Base-by-base conservation (phyloP, 1,140 invertebrate genomes). In the Cydia fagiglandana region DNA sequence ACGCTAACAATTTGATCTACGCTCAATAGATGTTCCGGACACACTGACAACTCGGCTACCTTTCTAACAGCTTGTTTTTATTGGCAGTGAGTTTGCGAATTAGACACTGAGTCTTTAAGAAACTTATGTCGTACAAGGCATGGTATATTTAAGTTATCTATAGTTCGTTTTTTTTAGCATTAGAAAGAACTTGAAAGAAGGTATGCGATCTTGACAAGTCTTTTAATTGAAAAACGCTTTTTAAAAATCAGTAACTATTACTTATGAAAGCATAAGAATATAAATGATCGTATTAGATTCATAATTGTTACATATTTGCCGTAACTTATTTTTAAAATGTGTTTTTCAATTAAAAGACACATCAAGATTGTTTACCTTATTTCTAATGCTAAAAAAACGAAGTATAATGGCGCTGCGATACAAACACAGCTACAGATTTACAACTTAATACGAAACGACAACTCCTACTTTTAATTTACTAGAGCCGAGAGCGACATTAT, bases 1-100 rank as follows among this genome's bases (percentile, higher is more conserved):
- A 90, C 83, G 76, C 85, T 89, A 90, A 84, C 87, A 90, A 84
- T 76, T 86, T 79, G 84, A 82, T 85, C 83, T 88, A 87, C 76
- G 83, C 83, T 84, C 81, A 80, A 83, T 83, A 83, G 76, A 74
- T 77, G 76, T 53, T 75, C 81, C 80, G 83, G 79, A 81, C 86
- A 83, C 82, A 87, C 81, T 87, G 88, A 86, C 87, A 90, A 89
- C 89, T 85, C 81, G 83, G 83, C 56, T 76, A 76, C 80, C 64
- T 78, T 41, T 75, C 30, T 75, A 78, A 75, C 61, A 73, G 30
- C 28, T 66, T 76, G 45, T 41, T 47, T n/a, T 15, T 20, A 73
- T 24, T 83, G 81, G 79, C 80, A 82, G 81, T 82, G 81, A 56
- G 0, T n/a, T 28, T 20, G 56, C 56, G 56, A 61, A 61, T 61